Percentiles rank a stretch among this genome's conserved stretches.
Conservation (phyloP, 2,797 vertebrate genomes). For the Lepilemur septentrionalis region DNA sequence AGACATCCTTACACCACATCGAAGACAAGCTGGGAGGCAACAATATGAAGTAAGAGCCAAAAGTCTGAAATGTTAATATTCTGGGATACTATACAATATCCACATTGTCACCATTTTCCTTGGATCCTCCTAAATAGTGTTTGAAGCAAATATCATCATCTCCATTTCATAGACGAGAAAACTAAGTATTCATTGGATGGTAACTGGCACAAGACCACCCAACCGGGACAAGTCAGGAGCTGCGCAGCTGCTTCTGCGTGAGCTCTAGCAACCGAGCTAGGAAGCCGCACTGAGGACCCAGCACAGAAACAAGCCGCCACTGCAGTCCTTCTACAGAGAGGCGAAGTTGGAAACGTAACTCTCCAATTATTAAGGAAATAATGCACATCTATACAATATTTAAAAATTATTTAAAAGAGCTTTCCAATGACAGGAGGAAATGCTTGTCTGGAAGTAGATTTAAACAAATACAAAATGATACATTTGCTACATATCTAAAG, state of each 20-base stretch:
- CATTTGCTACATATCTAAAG: not conserved
- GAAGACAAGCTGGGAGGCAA: not conserved
- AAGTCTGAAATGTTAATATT: not conserved
- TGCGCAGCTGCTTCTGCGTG: fast-evolving
- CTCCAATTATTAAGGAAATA: not conserved
- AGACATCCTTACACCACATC: not conserved
- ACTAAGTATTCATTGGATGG: not conserved
- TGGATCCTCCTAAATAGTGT: not conserved
- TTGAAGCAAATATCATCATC: not conserved
- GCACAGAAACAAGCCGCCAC: no score
- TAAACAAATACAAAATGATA: not conserved
- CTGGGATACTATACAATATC: not conserved
- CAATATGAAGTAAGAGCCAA: no score
- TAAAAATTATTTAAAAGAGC: not conserved
- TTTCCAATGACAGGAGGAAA: not conserved
- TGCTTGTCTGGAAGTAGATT: not conserved
- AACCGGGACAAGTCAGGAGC: not conserved
- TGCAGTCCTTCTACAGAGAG: not conserved
- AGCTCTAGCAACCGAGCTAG: not conserved
- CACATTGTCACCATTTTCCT: not conserved
- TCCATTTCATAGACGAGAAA: not conserved
- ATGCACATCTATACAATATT: not conserved
- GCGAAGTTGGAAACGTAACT: not conserved
- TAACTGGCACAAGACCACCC: not conserved
- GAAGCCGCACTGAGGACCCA: not conserved